These are phyloP conservation scores for Anthonomus grandis DNA, from an alignment of 1,140 invertebrate species.

Conservation along the genomic window DNA sequence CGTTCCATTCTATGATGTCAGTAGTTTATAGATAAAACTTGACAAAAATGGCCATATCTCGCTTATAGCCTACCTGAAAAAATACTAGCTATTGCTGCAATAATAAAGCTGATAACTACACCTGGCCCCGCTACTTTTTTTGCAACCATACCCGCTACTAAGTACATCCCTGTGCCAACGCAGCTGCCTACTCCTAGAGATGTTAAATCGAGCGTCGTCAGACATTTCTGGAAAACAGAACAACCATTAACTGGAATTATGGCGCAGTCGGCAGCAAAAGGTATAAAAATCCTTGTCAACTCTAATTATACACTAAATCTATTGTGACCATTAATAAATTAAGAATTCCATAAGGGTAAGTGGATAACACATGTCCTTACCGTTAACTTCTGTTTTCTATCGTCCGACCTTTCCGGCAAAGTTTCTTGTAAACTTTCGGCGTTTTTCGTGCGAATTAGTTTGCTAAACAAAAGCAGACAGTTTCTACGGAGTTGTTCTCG, in stretches of 20 bases:
- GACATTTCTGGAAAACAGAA: slow-evolving; percentile 70
- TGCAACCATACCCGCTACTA: slow-evolving; percentile 88
- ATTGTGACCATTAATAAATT: no score
- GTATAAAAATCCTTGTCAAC: neutral
- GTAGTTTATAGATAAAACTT: no score
- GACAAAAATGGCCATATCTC: no score
- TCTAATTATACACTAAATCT: no score
- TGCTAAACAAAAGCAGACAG: slow-evolving; percentile 67
- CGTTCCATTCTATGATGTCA: no score
- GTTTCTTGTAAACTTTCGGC: slow-evolving; percentile 63
- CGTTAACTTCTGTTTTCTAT: slow-evolving; percentile 67
- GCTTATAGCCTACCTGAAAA: slow-evolving; percentile 82
- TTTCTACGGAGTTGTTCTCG: slow-evolving; percentile 53
- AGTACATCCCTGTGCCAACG: slow-evolving; percentile 90
- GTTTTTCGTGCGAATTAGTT: slow-evolving; percentile 77
- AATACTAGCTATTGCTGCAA: slow-evolving; percentile 85
- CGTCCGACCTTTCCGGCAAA: slow-evolving; percentile 51
- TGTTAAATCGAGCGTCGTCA: slow-evolving; percentile 84
- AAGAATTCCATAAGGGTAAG: no score
- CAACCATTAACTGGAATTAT: neutral
- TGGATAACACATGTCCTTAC: no score
- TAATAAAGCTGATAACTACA: slow-evolving; percentile 83
- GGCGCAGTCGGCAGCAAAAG: slow-evolving; percentile 2
- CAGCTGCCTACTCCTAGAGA: slow-evolving; percentile 91
- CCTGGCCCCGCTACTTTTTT: slow-evolving; percentile 82